Conservation (phyloP, 2,888 invertebrate genomes). For the Philonicus albiceps region DNA sequence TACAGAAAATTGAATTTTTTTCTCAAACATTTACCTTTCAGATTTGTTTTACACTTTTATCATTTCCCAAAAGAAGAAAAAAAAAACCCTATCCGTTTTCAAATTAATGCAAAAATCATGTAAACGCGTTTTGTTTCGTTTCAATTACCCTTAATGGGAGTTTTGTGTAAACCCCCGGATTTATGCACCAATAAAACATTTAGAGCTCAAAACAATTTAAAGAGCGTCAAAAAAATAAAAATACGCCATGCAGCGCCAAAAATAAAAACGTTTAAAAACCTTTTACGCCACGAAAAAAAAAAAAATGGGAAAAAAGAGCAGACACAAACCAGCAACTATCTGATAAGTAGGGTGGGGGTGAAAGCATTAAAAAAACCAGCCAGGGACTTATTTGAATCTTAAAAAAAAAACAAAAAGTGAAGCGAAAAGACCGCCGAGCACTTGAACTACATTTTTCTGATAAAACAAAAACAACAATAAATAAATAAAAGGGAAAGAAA, state of each 20-base stretch:
- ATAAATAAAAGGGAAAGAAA: neutral
- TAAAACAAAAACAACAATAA: neutral
- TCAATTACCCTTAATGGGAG: conserved; percentile 6
- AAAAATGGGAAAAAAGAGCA: neutral
- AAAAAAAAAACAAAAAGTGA: neutral
- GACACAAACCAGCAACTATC: neutral
- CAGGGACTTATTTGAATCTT: neutral
- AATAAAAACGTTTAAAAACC: neutral
- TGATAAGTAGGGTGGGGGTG: neutral
- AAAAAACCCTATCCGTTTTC: neutral
- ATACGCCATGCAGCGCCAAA: neutral
- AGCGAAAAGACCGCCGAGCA: neutral
- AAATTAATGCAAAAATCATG: neutral
- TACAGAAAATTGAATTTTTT: neutral
- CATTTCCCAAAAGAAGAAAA: neutral
- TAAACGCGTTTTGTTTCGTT: neutral
- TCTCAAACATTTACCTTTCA: neutral
- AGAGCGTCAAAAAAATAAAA: neutral
- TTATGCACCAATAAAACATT: neutral
- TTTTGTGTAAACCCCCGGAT: neutral
- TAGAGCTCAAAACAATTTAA: neutral
- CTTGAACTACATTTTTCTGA: neutral
- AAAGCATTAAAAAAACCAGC: neutral
- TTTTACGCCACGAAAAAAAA: neutral
- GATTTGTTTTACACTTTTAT: neutral